Evolutionary conservation across 2,797 vertebrate genomes (phyloP).

Genomic region (Numenius phaeopus): DNA sequence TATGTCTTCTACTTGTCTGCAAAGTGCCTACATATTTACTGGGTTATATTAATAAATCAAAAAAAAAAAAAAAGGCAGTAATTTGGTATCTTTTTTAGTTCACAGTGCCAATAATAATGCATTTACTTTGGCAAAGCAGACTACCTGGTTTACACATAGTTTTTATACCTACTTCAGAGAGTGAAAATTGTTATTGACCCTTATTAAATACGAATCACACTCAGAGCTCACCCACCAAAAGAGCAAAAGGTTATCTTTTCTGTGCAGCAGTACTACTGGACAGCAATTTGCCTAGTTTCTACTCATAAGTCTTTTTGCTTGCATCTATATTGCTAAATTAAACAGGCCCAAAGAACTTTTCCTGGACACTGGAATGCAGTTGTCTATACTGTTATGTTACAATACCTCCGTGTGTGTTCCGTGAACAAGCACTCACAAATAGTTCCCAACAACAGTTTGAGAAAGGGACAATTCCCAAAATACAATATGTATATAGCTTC

Average conservation of each 20-base stretch:
- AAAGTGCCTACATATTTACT: neutral
- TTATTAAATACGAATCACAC: neutral
- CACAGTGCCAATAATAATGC: neutral
- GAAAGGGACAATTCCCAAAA: neutral
- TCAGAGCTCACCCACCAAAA: neutral
- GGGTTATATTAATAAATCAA: neutral
- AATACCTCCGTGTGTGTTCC: neutral
- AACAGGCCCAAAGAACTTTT: neutral
- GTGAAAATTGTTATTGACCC: neutral
- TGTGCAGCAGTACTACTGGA: neutral
- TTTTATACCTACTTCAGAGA: neutral
- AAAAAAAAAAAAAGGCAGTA: neutral
- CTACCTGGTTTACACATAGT: neutral
- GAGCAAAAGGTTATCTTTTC: neutral
- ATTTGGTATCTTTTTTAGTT: neutral
- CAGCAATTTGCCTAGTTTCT: neutral
- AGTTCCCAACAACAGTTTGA: neutral
- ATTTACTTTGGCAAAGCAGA: neutral
- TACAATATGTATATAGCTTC: neutral
- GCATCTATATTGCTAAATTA: neutral
- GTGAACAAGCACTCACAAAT: neutral
- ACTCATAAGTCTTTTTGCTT: neutral
- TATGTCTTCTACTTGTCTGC: neutral
- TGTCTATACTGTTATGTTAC: neutral
- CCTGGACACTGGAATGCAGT: neutral